Base-by-base conservation (phyloP, 2,797 vertebrate species). In the Diglossa cyanea region DNA sequence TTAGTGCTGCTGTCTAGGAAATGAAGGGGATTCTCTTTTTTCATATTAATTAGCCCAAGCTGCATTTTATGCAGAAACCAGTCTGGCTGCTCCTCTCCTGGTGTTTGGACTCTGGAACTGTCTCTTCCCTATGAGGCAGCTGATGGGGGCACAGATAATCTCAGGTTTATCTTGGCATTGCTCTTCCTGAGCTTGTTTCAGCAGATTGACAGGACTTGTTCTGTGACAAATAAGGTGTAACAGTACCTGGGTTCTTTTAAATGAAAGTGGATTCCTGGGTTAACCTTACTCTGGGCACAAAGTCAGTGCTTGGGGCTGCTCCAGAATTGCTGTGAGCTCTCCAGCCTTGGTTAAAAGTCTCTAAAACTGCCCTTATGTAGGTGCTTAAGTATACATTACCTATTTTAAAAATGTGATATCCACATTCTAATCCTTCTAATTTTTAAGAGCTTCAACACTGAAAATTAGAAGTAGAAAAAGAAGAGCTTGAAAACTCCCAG, bases 111-210 rank as follows among this genome's bases (percentile, higher is more conserved):
- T 57, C 61, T 67, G 54, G 58, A 88, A 54, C 28, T 15, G 1
- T 50, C 45, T 63, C 48, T 86, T 80, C 39, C 28, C 7, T n/a
- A 0, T 7, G 20, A 75, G 14, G 35, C 58, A 80, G 51, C 5
- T 0, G 0, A 13, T 30, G 39, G 3, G 6, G 13, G 9, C 58
- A 54, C 9, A 58, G 30, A 53, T 80, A 40, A 44, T 40, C 68
- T 57, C 53, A 33, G 9, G 42, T 62, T 86, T 57, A 76, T 10
- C 6, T 1, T 28, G 31, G 17, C 50, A 14, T 33, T 75, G 28
- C 12, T 70, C 30, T 62, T 83, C 72, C 61, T 23, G 53, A 78
- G 54, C 10, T 81, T 62, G 23, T 75, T 75, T 79, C 53, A 81
- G 58, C 42, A 65, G 68, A 18, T 31, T n/a, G 50, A 58, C n/a